These are phyloP conservation scores for Peromyscus aztecus DNA, from an alignment of 2,797 vertebrate genomes.

Conservation along the genomic window DNA sequence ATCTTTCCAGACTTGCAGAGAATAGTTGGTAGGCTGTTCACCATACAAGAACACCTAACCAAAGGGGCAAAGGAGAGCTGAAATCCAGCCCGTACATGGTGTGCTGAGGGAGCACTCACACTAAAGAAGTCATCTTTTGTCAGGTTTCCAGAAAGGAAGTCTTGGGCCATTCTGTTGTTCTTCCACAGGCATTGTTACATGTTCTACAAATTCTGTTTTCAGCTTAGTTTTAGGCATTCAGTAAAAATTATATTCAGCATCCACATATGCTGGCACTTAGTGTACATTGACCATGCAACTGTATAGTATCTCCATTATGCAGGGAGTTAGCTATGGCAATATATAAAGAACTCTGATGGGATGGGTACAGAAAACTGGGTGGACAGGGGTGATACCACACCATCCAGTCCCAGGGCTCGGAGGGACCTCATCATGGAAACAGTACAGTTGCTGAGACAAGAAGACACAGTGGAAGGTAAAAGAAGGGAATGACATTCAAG, in stretches of 20 bases:
- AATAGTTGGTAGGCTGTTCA: neutral
- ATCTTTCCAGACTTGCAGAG: neutral
- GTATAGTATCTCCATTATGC: neutral
- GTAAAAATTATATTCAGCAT: conserved; percentile 22
- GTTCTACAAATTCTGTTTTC: neutral
- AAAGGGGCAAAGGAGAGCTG: neutral
- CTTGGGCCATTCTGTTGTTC: neutral
- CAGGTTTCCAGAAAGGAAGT: conserved; percentile 1
- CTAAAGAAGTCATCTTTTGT: conserved; percentile 22
- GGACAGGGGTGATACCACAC: no score
- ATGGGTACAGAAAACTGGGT: neutral
- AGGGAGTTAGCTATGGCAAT: neutral
- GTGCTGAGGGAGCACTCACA: neutral
- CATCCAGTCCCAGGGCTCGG: neutral
- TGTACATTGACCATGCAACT: neutral
- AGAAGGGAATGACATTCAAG: neutral
- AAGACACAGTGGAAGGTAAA: neutral
- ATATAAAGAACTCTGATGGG: neutral
- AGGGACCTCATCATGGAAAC: neutral
- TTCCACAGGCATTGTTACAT: neutral
- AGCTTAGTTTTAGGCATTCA: neutral
- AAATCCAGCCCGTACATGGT: neutral
- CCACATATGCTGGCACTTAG: neutral
- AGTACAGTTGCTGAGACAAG: neutral
- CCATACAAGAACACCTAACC: neutral